A percentile compares a stretch with the other conserved stretches of the same genome.
phyloP scores from a whole-genome alignment of 2,888 invertebrate species.

The Tryphoninae sp. region DNA sequence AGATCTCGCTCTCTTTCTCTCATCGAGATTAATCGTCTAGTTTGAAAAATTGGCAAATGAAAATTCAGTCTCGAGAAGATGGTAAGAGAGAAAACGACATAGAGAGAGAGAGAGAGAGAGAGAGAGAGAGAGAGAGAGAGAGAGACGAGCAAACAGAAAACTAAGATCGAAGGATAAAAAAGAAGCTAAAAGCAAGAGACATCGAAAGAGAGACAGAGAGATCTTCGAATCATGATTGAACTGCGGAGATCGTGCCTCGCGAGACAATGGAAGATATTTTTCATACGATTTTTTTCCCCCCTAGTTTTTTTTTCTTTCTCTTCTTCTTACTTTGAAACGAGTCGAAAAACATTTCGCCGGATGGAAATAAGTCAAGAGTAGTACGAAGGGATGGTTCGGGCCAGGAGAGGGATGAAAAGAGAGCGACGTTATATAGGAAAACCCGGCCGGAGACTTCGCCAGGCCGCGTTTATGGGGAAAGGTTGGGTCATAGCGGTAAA shows the following conservation, averaged over 20 bases:
- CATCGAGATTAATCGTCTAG: slow-evolving; percentile 57
- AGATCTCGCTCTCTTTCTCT: background rate
- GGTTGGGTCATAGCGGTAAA: slow-evolving; percentile 76
- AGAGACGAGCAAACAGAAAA: background rate
- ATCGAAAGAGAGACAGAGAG: background rate
- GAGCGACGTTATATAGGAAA: slow-evolving; percentile 57
- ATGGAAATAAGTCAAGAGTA: slow-evolving; percentile 39
- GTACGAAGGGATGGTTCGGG: background rate
- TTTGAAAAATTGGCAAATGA: slow-evolving; percentile 47
- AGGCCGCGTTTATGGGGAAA: slow-evolving; percentile 74
- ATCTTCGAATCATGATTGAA: slow-evolving; percentile 12
- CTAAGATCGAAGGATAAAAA: background rate
- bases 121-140: background rate
- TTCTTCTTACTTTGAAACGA: background rate
- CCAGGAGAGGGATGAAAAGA: background rate
- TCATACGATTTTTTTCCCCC: background rate
- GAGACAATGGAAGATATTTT: slow-evolving; percentile 5
- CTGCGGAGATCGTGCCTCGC: background rate
- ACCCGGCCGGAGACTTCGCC: slow-evolving; percentile 64
- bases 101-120: background rate
- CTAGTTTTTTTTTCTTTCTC: background rate
- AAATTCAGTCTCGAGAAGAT: slow-evolving; percentile 17
- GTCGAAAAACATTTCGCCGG: slow-evolving; percentile 17
- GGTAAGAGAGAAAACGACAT: background rate
- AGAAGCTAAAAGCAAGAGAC: background rate